Evolutionary conservation across 30 jellyfish, hydroid and myxozoan species (phyloP).

Genomic region (Calvadosia cruxmelitensis): DNA sequence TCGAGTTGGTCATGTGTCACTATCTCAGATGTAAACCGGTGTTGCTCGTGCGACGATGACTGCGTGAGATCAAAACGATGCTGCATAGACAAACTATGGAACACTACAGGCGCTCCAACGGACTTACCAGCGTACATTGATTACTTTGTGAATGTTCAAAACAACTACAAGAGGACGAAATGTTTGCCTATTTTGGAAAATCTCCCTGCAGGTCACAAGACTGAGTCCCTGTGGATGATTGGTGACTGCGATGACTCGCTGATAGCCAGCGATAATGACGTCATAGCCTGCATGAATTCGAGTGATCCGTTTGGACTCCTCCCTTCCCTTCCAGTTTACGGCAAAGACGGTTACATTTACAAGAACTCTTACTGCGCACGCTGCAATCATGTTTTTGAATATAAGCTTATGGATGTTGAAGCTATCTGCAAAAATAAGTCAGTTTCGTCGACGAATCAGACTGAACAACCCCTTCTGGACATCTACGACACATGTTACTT

Average conservation of each 20-base stretch:
- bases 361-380: conserved; percentile 4
- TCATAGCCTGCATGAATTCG: conserved; percentile 1
- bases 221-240: neutral
- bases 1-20: too few relatives aligned
- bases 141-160: neutral
- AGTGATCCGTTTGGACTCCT: neutral
- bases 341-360: neutral
- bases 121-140: neutral
- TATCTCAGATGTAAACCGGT: too few relatives aligned
- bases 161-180: neutral
- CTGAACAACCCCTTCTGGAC: too few relatives aligned
- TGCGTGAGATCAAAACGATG: neutral
- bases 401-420: neutral
- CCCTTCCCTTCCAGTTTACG: neutral
- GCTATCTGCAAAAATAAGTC: neutral
- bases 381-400: neutral
- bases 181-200: neutral
- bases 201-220: neutral
- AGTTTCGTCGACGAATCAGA: too few relatives aligned
- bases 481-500: too few relatives aligned
- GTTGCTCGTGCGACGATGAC: neutral
- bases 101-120: neutral
- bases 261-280: neutral
- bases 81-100: conserved; percentile 3
- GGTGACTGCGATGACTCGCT: neutral